Evolutionary conservation across 2,888 invertebrate species (phyloP), one percentile per base, ranked within the genome.

Genomic region (Pyralis farinalis): DNA sequence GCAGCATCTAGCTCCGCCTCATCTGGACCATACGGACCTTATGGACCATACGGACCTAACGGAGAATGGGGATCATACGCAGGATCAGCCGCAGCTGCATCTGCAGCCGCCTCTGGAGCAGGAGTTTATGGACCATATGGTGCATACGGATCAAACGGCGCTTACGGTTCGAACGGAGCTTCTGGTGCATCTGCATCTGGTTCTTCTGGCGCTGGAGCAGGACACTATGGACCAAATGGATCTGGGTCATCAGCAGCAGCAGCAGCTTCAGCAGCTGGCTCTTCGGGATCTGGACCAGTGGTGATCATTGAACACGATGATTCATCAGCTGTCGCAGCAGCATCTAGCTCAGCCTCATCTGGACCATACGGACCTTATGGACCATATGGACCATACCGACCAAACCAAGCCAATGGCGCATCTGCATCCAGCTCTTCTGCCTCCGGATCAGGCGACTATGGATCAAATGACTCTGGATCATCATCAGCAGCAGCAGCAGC

Each of bases 1-100:
- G 40, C 47, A 10, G 43, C 44, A 8, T 37, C 45, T 6, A 45
- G 42, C 22, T 29, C 31, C 11, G 46, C 31, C n/a, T n/a, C n/a
- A 9, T 29, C 16, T 1, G 42, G 42, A 33, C 31, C 27, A 34
- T 3, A 33, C 8, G 48, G 46, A 36, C 36, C 35, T 35, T 21
- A 7, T 4, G 8, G 28, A 28, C 28, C 28, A 21, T 21, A 21
- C 21, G 21, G 21, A 21, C 21, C 21, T 5, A 21, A 21, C 29
- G 40, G 30, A 37, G 22, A 29, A 39, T 20, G 25, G 8, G 47
- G 44, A 34, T 37, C 40, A 39, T 29, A 34, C 3, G 48, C 33
- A 25, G 31, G 40, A 34, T 20, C 40, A 42, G 27, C 16, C 25
- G 11, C 33, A 20, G 22, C 39, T 10, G 22, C 31, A n/a, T n/a